phyloP scores from a whole-genome alignment of 2,888 invertebrate species.

The Lagria hirta region DNA sequence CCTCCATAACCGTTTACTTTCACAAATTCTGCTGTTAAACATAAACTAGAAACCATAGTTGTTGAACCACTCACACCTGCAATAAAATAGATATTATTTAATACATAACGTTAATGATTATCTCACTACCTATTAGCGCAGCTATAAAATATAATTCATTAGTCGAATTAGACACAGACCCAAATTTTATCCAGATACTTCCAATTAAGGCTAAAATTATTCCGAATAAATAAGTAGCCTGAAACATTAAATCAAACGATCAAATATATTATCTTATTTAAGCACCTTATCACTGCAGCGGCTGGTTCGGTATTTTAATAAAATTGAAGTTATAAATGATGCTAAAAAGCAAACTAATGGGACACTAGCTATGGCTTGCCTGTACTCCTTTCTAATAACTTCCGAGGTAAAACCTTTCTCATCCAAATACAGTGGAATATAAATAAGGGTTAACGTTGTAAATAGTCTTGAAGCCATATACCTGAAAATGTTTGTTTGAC shows the following conservation, averaged over 20 bases:
- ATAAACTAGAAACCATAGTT: conserved; percentile 84
- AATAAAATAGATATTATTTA: conserved; percentile 29
- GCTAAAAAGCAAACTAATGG: conserved; percentile 75
- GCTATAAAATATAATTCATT: conserved; percentile 56
- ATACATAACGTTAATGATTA: conserved; percentile 26
- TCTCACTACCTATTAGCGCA: conserved; percentile 57
- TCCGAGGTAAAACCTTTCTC: conserved; percentile 57
- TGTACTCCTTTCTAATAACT: conserved; percentile 32
- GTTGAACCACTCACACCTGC: conserved; percentile 80
- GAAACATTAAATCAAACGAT: conserved; percentile 22
- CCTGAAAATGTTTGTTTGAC: conserved; percentile 52
- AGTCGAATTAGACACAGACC: conserved; percentile 44
- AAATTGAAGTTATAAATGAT: conserved; percentile 76
- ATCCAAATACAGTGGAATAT: conserved; percentile 84
- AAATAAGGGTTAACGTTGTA: conserved; percentile 83
- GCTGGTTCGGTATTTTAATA: conserved; percentile 68
- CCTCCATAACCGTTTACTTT: conserved; percentile 83
- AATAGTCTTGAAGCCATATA: conserved; percentile 88
- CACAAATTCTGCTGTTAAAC: conserved; percentile 87
- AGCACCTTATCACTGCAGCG: conserved; percentile 70
- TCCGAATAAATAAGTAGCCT: conserved; percentile 68
- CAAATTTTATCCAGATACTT: conserved; percentile 64
- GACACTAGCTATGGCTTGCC: conserved; percentile 74
- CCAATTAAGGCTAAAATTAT: conserved; percentile 60
- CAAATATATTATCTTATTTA: conserved; percentile 3